Conservation (phyloP, 2,113 vertebrate genomes). For the Lepus timidus region DNA sequence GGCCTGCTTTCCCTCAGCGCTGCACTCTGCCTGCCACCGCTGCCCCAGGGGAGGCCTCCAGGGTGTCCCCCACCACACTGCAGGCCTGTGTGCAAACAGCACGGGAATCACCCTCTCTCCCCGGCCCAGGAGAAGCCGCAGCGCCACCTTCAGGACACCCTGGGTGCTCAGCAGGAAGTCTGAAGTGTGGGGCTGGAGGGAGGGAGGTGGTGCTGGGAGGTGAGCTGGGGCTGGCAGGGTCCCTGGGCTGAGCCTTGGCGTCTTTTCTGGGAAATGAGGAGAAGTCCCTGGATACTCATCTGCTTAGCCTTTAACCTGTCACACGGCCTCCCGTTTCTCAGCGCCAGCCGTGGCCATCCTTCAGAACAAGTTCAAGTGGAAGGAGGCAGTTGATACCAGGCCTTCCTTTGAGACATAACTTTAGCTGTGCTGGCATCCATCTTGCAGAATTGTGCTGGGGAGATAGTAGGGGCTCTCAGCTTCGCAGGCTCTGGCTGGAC, state of each 20-base stretch:
- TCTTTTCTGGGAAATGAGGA: neutral
- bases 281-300: neutral
- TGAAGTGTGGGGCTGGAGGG: neutral
- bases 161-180: neutral
- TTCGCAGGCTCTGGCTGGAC: neutral
- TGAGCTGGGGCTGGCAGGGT: too few species aligned
- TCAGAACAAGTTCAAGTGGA: neutral
- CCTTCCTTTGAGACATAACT: neutral
- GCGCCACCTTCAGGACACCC: neutral
- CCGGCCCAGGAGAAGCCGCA: neutral
- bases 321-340: neutral
- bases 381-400: neutral
- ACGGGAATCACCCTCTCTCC: neutral
- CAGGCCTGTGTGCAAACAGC: neutral
- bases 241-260: neutral
- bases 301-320: neutral
- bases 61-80: neutral
- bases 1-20: neutral
- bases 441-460: neutral
- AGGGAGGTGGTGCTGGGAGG: neutral
- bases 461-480: neutral
- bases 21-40: neutral
- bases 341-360: neutral
- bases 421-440: neutral
- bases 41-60: constrained; percentile 37